Conservation (phyloP, 2,888 invertebrate species). For the Caenorhabditis becei region DNA sequence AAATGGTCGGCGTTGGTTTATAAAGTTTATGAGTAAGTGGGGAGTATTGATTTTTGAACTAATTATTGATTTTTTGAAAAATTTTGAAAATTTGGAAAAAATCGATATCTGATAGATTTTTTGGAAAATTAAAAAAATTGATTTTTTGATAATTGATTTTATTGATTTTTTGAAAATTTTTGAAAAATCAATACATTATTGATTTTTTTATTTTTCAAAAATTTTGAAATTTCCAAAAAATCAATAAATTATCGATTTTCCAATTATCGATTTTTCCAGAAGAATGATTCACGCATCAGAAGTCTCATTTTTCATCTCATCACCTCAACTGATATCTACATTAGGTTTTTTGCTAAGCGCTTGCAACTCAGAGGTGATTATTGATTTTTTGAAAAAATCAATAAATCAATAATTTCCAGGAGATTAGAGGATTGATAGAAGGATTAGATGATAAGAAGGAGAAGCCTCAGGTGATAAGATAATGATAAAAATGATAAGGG, state of each 20-base stretch:
- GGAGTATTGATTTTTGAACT: neutral
- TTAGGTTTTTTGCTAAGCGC: slow-evolving; percentile 37
- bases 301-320: slow-evolving; percentile 46
- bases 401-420: neutral
- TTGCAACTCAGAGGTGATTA: slow-evolving; percentile 10
- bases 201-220: no score
- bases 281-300: slow-evolving; percentile 44
- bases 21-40: slow-evolving; percentile 38
- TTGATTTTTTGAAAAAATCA: slow-evolving; percentile 1
- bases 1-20: slow-evolving; percentile 29
- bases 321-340: slow-evolving; percentile 37
- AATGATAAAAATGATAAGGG: no score
- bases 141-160: neutral
- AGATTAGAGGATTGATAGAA: neutral
- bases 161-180: neutral
- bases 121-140: neutral
- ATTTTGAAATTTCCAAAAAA: neutral
- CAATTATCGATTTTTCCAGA: slow-evolving; percentile 2
- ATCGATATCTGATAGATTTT: neutral
- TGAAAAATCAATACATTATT: no score
- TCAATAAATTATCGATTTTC: neutral
- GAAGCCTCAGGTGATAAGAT: no score
- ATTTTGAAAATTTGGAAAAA: neutral
- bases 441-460: neutral
- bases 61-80: neutral